phyloP scores from a whole-genome alignment of 2,797 vertebrate species.

The Delichon dasypus region DNA sequence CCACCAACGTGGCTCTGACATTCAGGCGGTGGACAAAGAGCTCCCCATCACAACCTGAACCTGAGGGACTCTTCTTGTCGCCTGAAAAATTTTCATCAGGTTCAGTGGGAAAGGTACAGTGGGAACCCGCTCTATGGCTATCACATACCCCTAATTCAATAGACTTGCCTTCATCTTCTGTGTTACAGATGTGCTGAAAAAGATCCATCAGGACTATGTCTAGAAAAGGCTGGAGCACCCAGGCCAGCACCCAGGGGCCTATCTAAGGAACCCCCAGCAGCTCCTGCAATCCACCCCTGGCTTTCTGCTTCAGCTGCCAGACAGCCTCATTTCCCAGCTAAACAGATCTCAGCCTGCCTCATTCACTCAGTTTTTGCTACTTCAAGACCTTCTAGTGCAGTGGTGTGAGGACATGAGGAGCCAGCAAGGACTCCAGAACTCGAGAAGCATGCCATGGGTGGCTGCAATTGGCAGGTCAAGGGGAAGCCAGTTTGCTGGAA shows the following conservation, averaged over 20 bases:
- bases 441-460: rapidly evolving
- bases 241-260: neutral
- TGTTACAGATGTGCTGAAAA: neutral
- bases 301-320: neutral
- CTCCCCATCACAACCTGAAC: neutral
- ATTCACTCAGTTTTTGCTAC: neutral
- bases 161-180: neutral
- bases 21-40: neutral
- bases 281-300: neutral
- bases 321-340: neutral
- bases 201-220: neutral
- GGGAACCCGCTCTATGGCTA: neutral
- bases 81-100: neutral
- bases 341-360: neutral
- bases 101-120: neutral
- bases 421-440: neutral
- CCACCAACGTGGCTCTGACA: neutral
- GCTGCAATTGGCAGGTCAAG: neutral
- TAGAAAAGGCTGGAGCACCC: neutral
- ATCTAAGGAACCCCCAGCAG: neutral
- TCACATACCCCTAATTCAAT: neutral
- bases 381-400: neutral
- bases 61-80: neutral
- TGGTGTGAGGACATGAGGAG: neutral
- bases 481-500: neutral